Conservation (phyloP, 2,797 vertebrate genomes). For the Dendrocincla fuliginosa region DNA sequence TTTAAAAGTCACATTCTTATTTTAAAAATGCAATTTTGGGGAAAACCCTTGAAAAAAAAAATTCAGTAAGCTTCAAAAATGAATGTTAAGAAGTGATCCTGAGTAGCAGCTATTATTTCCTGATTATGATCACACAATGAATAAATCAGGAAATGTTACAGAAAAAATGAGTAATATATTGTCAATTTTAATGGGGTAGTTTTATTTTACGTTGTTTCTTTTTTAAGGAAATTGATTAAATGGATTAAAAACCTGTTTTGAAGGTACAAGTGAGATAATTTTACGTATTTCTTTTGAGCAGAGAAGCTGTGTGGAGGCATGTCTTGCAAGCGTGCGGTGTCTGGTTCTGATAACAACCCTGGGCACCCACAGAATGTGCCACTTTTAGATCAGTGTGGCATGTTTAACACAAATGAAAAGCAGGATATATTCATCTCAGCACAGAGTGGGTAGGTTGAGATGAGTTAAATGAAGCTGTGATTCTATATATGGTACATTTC, state of each 20-base stretch:
- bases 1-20: background rate
- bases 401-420: background rate
- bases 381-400: background rate
- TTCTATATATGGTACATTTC: background rate
- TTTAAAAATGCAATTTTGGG: fast-evolving
- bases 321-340: background rate
- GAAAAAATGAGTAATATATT: background rate
- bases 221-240: background rate
- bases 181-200: background rate
- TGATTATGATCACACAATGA: background rate
- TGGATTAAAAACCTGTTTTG: background rate
- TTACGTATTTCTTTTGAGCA: background rate
- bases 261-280: background rate
- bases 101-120: background rate
- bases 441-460: background rate
- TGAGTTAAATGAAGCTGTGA: background rate
- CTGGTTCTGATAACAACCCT: background rate
- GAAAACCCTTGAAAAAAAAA: background rate
- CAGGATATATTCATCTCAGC: background rate
- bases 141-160: background rate
- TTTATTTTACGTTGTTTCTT: background rate
- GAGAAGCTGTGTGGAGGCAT: background rate
- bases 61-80: background rate
- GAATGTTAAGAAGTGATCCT: background rate
- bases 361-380: background rate